Evolutionary conservation across 2,797 vertebrate species (phyloP), one percentile per base, ranked within the genome.

Genomic region (Galagoides demidoff): DNA sequence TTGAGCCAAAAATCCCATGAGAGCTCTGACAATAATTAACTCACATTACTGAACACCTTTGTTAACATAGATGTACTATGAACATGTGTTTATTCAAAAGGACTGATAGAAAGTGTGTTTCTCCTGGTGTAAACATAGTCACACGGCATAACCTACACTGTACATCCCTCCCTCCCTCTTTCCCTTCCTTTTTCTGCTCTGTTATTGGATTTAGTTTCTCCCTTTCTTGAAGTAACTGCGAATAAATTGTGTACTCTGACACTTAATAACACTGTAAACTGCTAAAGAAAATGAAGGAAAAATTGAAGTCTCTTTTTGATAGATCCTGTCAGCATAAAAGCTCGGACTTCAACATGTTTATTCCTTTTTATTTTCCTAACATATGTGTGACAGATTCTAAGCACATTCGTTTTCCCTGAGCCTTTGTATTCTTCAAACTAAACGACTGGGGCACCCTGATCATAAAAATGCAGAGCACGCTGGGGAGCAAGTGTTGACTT

Each of bases 1-100:
- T 13, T 27, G 57, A 55, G 76, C 82, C 81, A 85, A 76, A 96
- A 91, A 39, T 92, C 68, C 63, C 90, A 4, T 88, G 89, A 88
- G 82, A 85, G n/a, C 68, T 73, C 87, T 96, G 45, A 71, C 63
- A 96, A 95, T 95, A 37, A 96, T 95, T 94, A 97, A 95, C 91
- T 90, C 25, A 5, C 34, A 52, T 95, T 85, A 55, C 55, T 64
- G 82, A 95, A 76, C 49, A 82, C 64, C 63, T 96, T 96, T 86
- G 90, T 94, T 87, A 57, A n/a, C 27, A 29, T 34, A 55, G 52
- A 92, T 20, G 0, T 20, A 89, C 68, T 79, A 64, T 70, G 43
- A 95, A 84, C 68, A 95, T 76, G 23, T 55, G 52, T 61, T 78
- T 81, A 63, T 96, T 93, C 87, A 92, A 64, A 94, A 77, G 74